phyloP scores from a whole-genome alignment of 2,888 invertebrate genomes.

The Allygus modestus region DNA sequence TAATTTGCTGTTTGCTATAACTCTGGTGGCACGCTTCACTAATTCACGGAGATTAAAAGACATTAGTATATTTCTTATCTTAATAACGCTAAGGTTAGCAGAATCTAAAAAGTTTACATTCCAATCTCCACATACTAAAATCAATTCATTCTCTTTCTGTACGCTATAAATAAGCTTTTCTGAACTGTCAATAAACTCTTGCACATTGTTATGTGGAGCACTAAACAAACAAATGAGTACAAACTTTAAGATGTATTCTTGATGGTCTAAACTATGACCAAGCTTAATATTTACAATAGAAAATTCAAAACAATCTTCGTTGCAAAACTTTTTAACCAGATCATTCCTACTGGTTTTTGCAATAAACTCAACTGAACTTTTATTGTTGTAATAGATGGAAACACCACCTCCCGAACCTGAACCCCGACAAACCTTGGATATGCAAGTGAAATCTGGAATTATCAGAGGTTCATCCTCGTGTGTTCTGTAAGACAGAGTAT shows the following conservation, averaged over 20 bases:
- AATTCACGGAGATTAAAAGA: not conserved
- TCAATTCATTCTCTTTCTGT: not conserved
- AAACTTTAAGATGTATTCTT: not conserved
- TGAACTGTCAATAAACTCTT: not conserved
- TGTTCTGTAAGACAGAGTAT: too few species aligned
- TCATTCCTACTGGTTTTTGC: not conserved
- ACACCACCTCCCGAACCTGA: not conserved
- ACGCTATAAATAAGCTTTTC: not conserved
- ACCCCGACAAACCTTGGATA: not conserved
- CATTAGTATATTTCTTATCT: not conserved
- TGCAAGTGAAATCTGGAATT: not conserved
- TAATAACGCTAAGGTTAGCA: not conserved
- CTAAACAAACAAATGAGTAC: not conserved
- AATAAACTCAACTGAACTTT: not conserved
- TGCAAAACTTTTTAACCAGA: not conserved
- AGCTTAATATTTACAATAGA: slow-evolving; percentile 15
- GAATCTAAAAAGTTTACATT: slow-evolving; percentile 19
- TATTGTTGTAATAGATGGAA: not conserved
- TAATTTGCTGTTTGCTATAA: not conserved
- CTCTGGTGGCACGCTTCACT: not conserved
- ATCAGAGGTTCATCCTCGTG: not conserved
- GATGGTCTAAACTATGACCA: not conserved
- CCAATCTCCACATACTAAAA: slow-evolving; percentile 11
- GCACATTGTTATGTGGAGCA: not conserved
- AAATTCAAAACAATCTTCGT: not conserved